Base-by-base conservation (phyloP, 2,113 vertebrate genomes). In the Lamprotornis superbus region DNA sequence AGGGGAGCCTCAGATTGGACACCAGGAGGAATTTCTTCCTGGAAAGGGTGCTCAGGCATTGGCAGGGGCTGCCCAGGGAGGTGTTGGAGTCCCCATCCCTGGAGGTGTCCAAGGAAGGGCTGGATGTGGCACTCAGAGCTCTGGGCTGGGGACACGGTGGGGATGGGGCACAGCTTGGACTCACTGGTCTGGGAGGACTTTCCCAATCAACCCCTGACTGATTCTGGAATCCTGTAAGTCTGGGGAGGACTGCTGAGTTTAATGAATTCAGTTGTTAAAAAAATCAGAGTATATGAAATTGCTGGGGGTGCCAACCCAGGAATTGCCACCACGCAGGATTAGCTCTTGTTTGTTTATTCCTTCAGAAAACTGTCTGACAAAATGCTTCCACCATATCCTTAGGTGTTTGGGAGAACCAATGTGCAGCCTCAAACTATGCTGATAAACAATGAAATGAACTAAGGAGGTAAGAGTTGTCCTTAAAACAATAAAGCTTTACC, bases 161-260 rank as follows among this genome's bases (percentile, higher is more conserved):
- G 70, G 0, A 57, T 14, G 0, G 0, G 52, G 2, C 31, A 37
- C 2, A 59, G 31, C 0, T 4, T 11, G 46, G 30, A 7, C 52
- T 57, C 4, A 1, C 1, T n/a, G 55, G 3, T 6, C 56, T 30
- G 16, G 24, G 8, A 60, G 12, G 31, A 4, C 9, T 31, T 52
- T 15, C 10, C 33, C 53, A 46, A 2, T 28, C 47, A 64, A 28
- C 8, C 31, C 27, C 55, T 10, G 2, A 27, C 0, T 21, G 25
- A 27, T 50, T 37, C 33, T 52, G 27, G 8, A 23, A 28, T 52
- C 10, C 39, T 55, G 4, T 23, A 10, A 53, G 10, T 50, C 35
- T 73, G 37, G 10, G 23, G 15, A 31, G 8, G 3, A 15, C 24
- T 81, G 13, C 63, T 70, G 22, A 80, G 37, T 67, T 84, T 91